phyloP scores from a whole-genome alignment of 2,797 vertebrate genomes.

The Lagorchestes hirsutus region DNA sequence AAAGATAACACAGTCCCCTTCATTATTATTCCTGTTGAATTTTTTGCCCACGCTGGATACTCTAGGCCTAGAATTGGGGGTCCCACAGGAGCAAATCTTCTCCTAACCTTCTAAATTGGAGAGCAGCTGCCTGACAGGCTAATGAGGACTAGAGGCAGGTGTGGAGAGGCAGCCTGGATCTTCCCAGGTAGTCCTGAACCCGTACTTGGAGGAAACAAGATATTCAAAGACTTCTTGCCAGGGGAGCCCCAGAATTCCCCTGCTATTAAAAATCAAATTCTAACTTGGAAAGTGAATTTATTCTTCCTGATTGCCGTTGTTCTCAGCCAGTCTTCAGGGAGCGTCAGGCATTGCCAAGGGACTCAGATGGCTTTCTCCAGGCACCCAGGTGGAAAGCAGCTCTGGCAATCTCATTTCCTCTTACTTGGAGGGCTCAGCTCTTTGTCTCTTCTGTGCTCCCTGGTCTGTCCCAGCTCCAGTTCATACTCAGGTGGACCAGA shows the following conservation, averaged over 20 bases:
- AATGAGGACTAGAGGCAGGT: background rate
- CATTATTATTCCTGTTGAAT: background rate
- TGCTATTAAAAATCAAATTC: background rate
- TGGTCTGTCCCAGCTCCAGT: rapidly evolving
- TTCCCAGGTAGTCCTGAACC: background rate
- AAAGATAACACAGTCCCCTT: background rate
- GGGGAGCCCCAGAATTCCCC: background rate
- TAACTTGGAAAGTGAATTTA: background rate
- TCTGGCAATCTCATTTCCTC: background rate
- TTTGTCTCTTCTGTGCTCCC: background rate
- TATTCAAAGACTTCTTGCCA: background rate
- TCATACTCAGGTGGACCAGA: background rate
- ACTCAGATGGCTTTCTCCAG: background rate
- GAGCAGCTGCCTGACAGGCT: background rate
- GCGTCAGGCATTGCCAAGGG: rapidly evolving
- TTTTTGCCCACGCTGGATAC: background rate
- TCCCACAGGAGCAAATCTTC: background rate
- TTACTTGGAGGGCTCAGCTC: background rate
- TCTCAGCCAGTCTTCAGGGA: background rate
- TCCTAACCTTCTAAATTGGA: background rate
- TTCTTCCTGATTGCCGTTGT: background rate
- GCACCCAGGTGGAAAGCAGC: background rate
- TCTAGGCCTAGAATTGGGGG: background rate
- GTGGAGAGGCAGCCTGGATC: background rate
- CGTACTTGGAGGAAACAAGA: background rate